A percentile compares a stretch with the other conserved stretches of the same genome.
Evolutionary conservation across 2,113 vertebrate genomes (phyloP).

Genomic region (Rhea americana): DNA sequence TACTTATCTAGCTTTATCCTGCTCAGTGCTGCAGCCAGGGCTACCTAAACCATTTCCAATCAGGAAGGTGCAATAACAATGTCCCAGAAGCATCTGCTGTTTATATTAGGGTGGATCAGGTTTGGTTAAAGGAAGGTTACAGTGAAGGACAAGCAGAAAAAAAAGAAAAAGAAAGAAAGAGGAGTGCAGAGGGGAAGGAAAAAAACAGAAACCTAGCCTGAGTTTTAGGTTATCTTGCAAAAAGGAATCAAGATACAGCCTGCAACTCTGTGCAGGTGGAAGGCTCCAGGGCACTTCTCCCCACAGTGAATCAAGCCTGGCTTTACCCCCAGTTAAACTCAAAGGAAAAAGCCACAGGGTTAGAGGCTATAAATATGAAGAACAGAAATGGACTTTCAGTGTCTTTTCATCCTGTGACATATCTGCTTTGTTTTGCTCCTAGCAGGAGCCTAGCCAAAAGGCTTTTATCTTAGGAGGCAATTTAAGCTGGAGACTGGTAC

Average conservation of each 20-base stretch:
- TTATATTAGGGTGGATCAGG: neutral
- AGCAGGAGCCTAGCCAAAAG: neutral
- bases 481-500: conserved; percentile 22
- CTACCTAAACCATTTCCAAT: neutral
- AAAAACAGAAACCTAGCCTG: neutral
- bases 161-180: neutral
- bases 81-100: neutral
- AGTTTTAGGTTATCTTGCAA: neutral
- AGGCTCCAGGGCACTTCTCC: neutral
- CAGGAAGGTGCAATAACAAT: neutral
- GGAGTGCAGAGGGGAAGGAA: neutral
- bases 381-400: neutral
- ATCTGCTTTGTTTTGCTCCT: neutral
- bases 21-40: neutral
- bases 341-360: neutral
- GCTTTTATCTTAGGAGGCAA: conserved; percentile 18
- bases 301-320: neutral
- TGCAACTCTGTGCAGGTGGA: neutral
- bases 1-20: neutral
- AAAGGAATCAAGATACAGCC: neutral
- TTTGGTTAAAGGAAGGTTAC: neutral
- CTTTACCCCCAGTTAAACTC: neutral
- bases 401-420: neutral
- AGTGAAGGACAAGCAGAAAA: neutral
- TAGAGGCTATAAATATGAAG: neutral